Evolutionary conservation across 2,113 vertebrate species (phyloP).

Genomic region (Corydoras maculifer): DNA sequence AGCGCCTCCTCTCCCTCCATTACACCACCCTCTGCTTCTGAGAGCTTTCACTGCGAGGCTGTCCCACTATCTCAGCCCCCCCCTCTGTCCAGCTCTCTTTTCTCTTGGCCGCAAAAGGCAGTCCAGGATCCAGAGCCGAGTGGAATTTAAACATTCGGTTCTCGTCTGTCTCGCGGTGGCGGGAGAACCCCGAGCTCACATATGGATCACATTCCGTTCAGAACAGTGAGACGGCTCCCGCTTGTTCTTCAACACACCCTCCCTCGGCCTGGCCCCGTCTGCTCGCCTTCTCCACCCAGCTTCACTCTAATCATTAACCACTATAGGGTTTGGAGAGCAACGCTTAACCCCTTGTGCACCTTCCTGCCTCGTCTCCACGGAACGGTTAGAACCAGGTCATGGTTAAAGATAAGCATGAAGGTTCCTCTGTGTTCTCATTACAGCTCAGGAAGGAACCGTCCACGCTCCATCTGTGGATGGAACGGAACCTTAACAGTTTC

Average conservation of each 20-base stretch:
- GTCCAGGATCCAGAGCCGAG: conserved; percentile 42
- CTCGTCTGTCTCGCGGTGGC: too few relatives aligned
- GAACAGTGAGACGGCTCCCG: conserved; percentile 34
- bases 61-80: conserved; percentile 1
- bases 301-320: conserved; percentile 50
- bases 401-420: too few relatives aligned
- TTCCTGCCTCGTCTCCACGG: not conserved
- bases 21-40: not conserved
- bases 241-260: conserved; percentile 16
- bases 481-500: too few relatives aligned
- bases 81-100: conserved; percentile 8
- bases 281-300: conserved; percentile 30
- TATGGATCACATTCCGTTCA: conserved; percentile 51
- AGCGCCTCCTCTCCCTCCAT: conserved; percentile 19
- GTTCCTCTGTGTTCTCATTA: too few relatives aligned
- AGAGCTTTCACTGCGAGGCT: not conserved
- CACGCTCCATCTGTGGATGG: too few relatives aligned
- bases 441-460: too few relatives aligned
- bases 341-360: conserved; percentile 36
- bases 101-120: conserved; percentile 19
- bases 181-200: conserved; percentile 41
- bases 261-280: conserved; percentile 26
- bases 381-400: too few relatives aligned
- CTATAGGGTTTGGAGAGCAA: conserved; percentile 10
- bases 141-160: conserved; percentile 49